These are phyloP conservation scores for Achatina immaculata DNA, from an alignment of 1,140 invertebrate genomes.

Conservation along the genomic window DNA sequence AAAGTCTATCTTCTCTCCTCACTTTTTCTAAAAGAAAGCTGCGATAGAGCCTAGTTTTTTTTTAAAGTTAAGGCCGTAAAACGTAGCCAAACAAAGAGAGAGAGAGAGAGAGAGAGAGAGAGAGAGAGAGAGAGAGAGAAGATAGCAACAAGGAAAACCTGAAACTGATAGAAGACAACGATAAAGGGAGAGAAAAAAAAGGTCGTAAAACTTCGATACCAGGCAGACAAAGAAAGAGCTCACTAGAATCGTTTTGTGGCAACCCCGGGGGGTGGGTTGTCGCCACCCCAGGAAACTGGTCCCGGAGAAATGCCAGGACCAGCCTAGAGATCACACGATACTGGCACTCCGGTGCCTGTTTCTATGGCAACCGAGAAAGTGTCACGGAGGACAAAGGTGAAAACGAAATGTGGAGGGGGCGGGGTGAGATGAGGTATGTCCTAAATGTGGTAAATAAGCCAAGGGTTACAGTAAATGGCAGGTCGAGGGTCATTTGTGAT, in stretches of 20 bases:
- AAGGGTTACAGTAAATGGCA: background rate
- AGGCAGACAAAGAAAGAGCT: background rate
- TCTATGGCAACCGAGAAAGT: background rate
- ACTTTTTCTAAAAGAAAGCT: constrained; percentile 3
- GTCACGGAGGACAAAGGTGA: constrained; percentile 24
- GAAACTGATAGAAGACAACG: background rate
- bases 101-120: constrained; percentile 27
- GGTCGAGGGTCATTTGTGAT: too few species aligned
- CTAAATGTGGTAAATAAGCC: background rate
- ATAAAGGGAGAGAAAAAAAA: constrained; percentile 3
- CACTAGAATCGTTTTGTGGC: background rate
- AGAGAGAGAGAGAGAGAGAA: constrained; percentile 13
- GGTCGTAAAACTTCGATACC: background rate
- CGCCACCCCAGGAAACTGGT: background rate
- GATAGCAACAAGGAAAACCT: background rate
- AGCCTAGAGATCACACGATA: constrained; percentile 16
- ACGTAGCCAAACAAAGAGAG: constrained; percentile 8
- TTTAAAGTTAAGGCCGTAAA: too few species aligned
- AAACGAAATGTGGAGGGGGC: background rate
- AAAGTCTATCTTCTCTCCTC: too few species aligned
- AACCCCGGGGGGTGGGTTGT: constrained; percentile 1
- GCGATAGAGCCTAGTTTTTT: background rate
- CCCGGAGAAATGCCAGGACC: background rate
- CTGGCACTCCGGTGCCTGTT: background rate
- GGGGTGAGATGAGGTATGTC: background rate